Evolutionary conservation across 2,797 vertebrate species (phyloP), one percentile per base, ranked within the genome.

Genomic region (Kryptopterus vitreolus): DNA sequence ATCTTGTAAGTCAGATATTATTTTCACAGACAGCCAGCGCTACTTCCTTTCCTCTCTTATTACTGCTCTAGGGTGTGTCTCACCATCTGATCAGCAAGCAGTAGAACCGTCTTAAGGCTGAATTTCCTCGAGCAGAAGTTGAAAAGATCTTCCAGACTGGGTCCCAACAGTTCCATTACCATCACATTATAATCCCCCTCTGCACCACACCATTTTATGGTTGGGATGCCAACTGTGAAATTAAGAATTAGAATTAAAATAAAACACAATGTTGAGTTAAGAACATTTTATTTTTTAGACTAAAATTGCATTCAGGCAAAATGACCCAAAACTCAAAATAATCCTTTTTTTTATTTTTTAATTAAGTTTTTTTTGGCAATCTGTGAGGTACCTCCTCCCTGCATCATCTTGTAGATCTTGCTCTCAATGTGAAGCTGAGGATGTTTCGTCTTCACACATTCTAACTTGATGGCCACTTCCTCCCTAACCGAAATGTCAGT

Each of bases 371-470:
- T 43, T 43, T 43, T 43, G 2, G 12, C 38, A 57, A 80, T 33
- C 0, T 66, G 55, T 73, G 81, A 6, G 22, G 88, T 86, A 96
- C 96, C 97, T 96, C 97, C 96, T 87, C 96, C 96, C 90, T 98
- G 97, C 97, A 98, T 98, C 96, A 98, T 98, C 90, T 98, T 98
- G 94, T 98, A 98, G 92, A 98, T 98, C 92, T 98, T 98, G 95
- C 97, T 96, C 91, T 96, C 96, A 1, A 96, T 96, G 88, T 96
- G 96, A 50, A 96, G 95, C 87, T 96, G 96, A 86, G 96, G 96
- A 88, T 98, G 97, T 90, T 98, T 98, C 38, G 97, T 98, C 93
- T 98, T 98, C 87, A 98, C 97, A 91, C 97, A 98, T 93, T 98
- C 97, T 85, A 98, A 90, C 88, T 98, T 98, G 90, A 98, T 98